These are phyloP conservation scores for Drosophila nr. medialis DNA, from an alignment of 2,888 invertebrate genomes.

Conservation along the genomic window DNA sequence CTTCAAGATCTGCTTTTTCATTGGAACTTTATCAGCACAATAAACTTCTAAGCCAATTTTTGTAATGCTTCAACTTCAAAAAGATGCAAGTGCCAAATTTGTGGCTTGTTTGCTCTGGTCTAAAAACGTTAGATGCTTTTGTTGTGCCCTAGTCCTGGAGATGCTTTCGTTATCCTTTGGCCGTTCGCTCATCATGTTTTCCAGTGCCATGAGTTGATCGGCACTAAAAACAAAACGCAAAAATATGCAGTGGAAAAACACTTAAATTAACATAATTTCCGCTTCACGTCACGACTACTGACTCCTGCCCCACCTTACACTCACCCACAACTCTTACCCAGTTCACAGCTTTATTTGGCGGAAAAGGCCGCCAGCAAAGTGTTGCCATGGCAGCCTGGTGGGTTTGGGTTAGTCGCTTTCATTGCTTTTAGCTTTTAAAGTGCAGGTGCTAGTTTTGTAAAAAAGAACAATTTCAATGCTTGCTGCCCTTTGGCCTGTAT, in stretches of 20 bases:
- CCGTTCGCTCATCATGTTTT: conserved; percentile 69
- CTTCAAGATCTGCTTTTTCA: neutral
- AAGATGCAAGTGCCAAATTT: conserved; percentile 37
- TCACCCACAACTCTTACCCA: neutral
- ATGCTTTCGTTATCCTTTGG: conserved; percentile 42
- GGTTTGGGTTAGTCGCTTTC: conserved; percentile 11
- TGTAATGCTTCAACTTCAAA: conserved; percentile 12
- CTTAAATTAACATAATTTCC: conserved; percentile 78
- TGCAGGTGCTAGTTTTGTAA: conserved; percentile 42
- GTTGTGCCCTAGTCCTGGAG: conserved; percentile 9
- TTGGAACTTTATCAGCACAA: conserved; percentile 2
- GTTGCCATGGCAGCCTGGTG: conserved; percentile 21
- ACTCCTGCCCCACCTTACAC: neutral
- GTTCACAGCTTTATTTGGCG: conserved; percentile 7
- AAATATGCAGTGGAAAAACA: conserved; percentile 62
- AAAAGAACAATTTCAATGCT: conserved; percentile 29
- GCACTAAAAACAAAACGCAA: conserved; percentile 56
- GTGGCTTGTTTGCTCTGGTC: conserved; percentile 46
- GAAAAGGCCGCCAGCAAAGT: conserved; percentile 39
- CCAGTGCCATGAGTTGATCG: conserved; percentile 64
- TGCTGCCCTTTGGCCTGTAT: conserved; percentile 48
- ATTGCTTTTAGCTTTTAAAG: conserved; percentile 51
- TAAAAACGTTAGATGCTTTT: conserved; percentile 14
- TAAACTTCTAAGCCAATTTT: conserved; percentile 38
- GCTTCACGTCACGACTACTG: conserved; percentile 55